phyloP scores from a whole-genome alignment of 2,113 vertebrate genomes.

The Thamnophis sirtalis region DNA sequence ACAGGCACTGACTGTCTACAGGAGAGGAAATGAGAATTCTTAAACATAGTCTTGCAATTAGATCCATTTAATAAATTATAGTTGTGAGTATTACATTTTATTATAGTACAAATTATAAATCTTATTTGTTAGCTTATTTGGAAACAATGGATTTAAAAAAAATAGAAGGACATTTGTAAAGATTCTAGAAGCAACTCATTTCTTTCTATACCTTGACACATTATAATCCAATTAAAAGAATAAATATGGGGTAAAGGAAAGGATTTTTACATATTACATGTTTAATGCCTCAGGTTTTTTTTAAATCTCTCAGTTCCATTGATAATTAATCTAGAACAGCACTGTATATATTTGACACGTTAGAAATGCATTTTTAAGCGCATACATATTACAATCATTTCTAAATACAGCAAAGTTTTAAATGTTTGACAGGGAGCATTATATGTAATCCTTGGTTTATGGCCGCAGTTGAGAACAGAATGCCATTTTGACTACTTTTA shows the following conservation, averaged over 20 bases:
- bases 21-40: conserved; percentile 25
- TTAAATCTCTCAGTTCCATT: neutral
- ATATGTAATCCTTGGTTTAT: neutral
- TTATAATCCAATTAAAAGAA: neutral
- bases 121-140: neutral
- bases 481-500: neutral
- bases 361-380: neutral
- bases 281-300: neutral
- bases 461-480: neutral
- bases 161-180: neutral
- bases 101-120: neutral
- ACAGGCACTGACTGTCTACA: conserved; percentile 87
- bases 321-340: neutral
- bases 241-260: neutral
- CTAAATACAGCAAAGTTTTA: neutral
- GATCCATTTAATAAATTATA: neutral
- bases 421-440: neutral
- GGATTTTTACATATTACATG: neutral
- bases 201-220: neutral
- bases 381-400: neutral
- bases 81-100: neutral
- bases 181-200: neutral
- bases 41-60: neutral
- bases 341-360: neutral
- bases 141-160: neutral